Evolutionary conservation across 2,113 vertebrate genomes (phyloP).

Genomic region (Nothobranchius kuhntae): DNA sequence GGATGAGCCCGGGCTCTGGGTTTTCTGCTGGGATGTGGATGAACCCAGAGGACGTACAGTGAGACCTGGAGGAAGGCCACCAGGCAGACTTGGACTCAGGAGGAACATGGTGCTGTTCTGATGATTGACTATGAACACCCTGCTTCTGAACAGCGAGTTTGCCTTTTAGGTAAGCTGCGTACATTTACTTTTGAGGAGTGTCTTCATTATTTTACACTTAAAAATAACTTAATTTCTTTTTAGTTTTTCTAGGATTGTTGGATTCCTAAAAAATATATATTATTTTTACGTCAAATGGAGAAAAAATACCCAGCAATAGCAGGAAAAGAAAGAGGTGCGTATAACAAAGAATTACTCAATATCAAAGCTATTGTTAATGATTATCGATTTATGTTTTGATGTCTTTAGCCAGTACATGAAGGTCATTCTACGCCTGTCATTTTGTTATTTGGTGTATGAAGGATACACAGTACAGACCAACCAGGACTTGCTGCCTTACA

Average conservation of each 20-base stretch:
- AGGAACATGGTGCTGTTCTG: slow-evolving; percentile 6
- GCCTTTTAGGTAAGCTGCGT: background rate
- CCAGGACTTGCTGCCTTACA: slow-evolving; percentile 35
- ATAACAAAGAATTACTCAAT: background rate
- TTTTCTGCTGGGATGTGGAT: background rate
- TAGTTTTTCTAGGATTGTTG: background rate
- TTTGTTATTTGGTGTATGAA: background rate
- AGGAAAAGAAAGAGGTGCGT: slow-evolving; percentile 74
- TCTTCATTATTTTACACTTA: background rate
- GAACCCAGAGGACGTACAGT: slow-evolving; percentile 7
- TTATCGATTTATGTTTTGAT: background rate
- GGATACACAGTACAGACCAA: slow-evolving; percentile 30
- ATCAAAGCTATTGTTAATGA: background rate
- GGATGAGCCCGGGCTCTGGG: slow-evolving; percentile 3
- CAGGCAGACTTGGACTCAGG: slow-evolving; percentile 7
- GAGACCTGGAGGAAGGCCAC: slow-evolving; percentile 5
- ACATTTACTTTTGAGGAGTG: background rate
- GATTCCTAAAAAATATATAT: slow-evolving; percentile 15
- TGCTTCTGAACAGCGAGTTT: background rate
- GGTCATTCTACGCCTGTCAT: background rate
- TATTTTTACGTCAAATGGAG: slow-evolving; percentile 49
- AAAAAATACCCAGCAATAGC: slow-evolving; percentile 72
- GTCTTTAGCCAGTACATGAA: background rate
- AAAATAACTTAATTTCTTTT: background rate
- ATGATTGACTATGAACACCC: slow-evolving; percentile 9